A percentile compares a stretch with the other conserved stretches of the same genome.
These are phyloP conservation scores for Druon quercuslanigerum DNA, from an alignment of 1,140 invertebrate species.

Conservation along the genomic window DNA sequence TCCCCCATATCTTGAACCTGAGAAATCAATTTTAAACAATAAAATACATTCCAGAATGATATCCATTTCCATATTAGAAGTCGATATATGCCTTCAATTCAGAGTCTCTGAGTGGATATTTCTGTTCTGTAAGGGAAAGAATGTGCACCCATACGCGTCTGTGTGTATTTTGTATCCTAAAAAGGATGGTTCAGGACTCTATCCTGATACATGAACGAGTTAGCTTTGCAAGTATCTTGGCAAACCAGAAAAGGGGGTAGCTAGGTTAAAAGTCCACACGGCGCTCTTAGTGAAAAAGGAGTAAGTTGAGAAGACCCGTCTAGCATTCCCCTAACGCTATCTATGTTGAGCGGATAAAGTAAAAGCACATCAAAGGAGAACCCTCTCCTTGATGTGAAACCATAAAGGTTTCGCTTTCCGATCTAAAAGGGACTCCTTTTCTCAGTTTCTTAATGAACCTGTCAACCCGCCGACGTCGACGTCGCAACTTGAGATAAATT, in stretches of 20 bases:
- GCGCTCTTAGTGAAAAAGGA: background rate
- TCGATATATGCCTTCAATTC: background rate
- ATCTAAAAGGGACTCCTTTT: slow-evolving; percentile 22
- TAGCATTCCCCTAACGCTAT: slow-evolving; percentile 22
- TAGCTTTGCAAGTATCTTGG: background rate
- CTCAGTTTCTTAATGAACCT: background rate
- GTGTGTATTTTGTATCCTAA: background rate
- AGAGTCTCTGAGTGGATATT: background rate
- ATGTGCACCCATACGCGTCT: background rate
- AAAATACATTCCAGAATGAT: background rate
- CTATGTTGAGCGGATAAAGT: slow-evolving; percentile 9
- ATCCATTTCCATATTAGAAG: background rate
- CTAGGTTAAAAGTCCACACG: slow-evolving; percentile 6
- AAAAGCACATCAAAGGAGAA: slow-evolving; percentile 22
- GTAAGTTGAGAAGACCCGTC: background rate
- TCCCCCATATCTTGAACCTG: too few relatives aligned
- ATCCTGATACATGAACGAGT: background rate
- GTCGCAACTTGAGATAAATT: slow-evolving; percentile 19
- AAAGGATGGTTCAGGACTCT: background rate
- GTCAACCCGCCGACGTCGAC: background rate
- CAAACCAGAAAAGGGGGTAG: slow-evolving; percentile 4
- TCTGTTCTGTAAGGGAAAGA: background rate
- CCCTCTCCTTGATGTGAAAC: slow-evolving; percentile 4
- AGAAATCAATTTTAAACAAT: too few relatives aligned
- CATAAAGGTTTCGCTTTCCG: slow-evolving; percentile 15